phyloP scores from a whole-genome alignment of 2,888 invertebrate species.

The Nymphalis urticae region DNA sequence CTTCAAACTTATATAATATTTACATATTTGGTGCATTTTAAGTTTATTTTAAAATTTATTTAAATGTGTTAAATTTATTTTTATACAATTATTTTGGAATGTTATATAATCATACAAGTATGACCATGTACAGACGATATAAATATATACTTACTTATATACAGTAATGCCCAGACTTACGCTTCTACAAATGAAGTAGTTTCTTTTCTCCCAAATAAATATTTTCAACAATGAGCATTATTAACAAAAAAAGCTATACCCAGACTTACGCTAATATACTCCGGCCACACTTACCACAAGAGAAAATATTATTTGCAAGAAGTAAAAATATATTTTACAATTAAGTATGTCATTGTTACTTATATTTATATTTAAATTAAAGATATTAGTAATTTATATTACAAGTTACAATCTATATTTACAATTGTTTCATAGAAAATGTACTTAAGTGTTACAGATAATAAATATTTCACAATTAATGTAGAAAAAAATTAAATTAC shows the following conservation, averaged over 20 bases:
- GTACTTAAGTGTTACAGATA: background rate
- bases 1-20: conserved; percentile 32
- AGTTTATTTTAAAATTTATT: conserved; percentile 13
- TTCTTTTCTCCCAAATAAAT: too few relatives aligned
- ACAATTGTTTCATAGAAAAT: background rate
- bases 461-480: too few relatives aligned
- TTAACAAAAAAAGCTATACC: too few relatives aligned
- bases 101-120: background rate
- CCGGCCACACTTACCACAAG: too few relatives aligned
- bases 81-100: conserved; percentile 5
- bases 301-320: too few relatives aligned
- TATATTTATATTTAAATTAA: background rate
- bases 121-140: background rate
- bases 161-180: background rate
- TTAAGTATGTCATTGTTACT: too few relatives aligned
- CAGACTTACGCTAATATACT: too few relatives aligned
- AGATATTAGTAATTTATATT: background rate
- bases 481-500: too few relatives aligned
- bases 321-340: too few relatives aligned
- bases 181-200: too few relatives aligned
- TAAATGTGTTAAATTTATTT: conserved; percentile 24
- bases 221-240: too few relatives aligned
- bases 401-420: conserved; percentile 1
- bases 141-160: background rate
- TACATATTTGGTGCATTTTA: conserved; percentile 38